These are phyloP conservation scores for Upupa epops DNA, from an alignment of 2,113 vertebrate genomes.

Conservation along the genomic window DNA sequence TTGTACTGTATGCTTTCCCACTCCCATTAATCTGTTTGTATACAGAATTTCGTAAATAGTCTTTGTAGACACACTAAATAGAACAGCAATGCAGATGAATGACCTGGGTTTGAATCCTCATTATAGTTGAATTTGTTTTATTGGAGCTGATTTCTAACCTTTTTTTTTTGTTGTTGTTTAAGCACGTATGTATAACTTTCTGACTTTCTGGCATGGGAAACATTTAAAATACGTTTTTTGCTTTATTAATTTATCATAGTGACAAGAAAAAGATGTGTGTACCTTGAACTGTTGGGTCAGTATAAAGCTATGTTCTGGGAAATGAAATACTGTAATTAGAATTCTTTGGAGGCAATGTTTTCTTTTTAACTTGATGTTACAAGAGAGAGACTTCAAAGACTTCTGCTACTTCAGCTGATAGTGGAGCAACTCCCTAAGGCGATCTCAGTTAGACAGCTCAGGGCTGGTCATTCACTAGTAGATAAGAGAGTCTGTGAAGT, in stretches of 20 bases:
- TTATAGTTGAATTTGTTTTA: conserved; percentile 42
- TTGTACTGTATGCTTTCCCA: conserved; percentile 2
- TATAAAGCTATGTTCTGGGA: conserved; percentile 26
- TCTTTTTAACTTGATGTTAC: conserved; percentile 43
- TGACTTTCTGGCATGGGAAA: neutral
- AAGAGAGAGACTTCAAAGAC: conserved; percentile 57
- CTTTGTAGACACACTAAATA: neutral
- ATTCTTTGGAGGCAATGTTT: conserved; percentile 33
- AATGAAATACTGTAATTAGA: conserved; percentile 42
- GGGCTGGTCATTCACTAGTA: conserved; percentile 2
- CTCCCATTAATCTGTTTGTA: neutral
- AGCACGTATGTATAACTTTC: neutral
- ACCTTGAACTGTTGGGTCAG: neutral
- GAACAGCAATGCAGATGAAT: conserved; percentile 26
- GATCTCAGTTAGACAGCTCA: conserved; percentile 15
- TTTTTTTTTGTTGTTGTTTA: neutral
- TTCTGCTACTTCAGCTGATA: conserved; percentile 50
- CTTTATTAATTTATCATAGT: conserved; percentile 16
- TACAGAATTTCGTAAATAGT: conserved; percentile 21
- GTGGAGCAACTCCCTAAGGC: conserved; percentile 10
- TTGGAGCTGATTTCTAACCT: conserved; percentile 38
- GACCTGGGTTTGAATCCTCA: conserved; percentile 35
- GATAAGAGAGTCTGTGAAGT: conserved; percentile 48
- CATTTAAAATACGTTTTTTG: neutral
- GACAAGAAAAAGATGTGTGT: neutral